Base-by-base conservation (phyloP, 2,888 invertebrate genomes). In the Caenorhabditis wallacei region DNA sequence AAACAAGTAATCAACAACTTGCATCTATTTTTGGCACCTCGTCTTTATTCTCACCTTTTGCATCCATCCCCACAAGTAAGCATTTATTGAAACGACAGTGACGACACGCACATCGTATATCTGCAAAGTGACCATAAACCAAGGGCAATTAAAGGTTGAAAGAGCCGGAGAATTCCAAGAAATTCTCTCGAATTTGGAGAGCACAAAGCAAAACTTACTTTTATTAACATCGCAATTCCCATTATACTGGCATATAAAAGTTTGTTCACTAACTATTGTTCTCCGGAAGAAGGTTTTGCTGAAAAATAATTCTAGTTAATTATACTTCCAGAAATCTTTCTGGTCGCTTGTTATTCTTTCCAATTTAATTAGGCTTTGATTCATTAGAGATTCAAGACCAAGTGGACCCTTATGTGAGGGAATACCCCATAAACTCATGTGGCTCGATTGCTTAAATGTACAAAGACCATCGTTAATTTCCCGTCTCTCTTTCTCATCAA, bases 201-300 rank as follows among this genome's bases (percentile, higher is more conserved):
- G 22, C n/a, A 16, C 18, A 53, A 16, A 16, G 24, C 22, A 59
- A 51, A 48, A 81, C 87, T 83, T 57, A 91, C 90, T 91, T 87
- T 91, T 91, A 76, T 90, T 91, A 30, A 91, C 91, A 80, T 91
- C 91, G 69, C 91, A 91, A 71, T 90, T 91, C 18, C 91, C 91
- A 66, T 89, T 86, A 75, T 91, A 91, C 76, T 91, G 91, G 75
- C 91, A 91, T 48, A 91, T 90, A 82, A 91, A 91, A 4, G 89
- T 90, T 63, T 91, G 91, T 71, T 90, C 91, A 40, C 90, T 90
- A 54, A 91, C 91, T 59, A 91, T 91, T 30, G 91, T 91, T 66
- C 91, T 83, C 56, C 91, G 89, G 81, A 91, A 91, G 83, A 91
- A 91, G 8, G 91, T 91, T 82, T 91, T 90, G 84, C 90, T 89